A percentile compares a stretch with the other conserved stretches of the same genome.
phyloP scores from a whole-genome alignment of 2,797 vertebrate species.

The Coregonus ussuriensis region DNA sequence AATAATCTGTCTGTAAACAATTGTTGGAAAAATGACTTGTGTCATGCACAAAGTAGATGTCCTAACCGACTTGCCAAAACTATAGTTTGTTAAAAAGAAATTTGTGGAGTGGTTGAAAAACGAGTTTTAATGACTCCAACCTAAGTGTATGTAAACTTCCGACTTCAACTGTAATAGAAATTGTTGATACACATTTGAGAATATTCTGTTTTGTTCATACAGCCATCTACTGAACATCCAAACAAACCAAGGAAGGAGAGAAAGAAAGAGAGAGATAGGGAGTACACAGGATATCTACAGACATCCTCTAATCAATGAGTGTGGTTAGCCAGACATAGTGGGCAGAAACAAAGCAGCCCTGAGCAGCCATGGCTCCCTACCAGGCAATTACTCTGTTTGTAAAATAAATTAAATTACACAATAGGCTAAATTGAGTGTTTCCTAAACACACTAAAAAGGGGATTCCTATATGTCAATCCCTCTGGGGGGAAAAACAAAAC shows the following conservation, averaged over 20 bases:
- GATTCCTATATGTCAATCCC: conserved; percentile 70
- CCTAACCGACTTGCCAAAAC: too few relatives aligned
- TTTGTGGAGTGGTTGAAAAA: too few relatives aligned
- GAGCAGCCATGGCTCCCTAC: conserved; percentile 51
- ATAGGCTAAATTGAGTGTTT: conserved; percentile 77
- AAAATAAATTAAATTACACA: conserved; percentile 77
- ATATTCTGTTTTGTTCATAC: background rate
- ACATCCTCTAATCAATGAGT: conserved; percentile 30
- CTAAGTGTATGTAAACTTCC: too few relatives aligned
- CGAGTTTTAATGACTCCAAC: too few relatives aligned
- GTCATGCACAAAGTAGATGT: too few relatives aligned
- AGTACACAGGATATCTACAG: conserved; percentile 15
- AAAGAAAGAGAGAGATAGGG: conserved; percentile 1
- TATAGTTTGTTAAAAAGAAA: too few relatives aligned
- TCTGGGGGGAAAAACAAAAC: conserved; percentile 51
- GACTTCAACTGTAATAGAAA: background rate
- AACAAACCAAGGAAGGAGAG: conserved; percentile 4
- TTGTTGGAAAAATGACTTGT: too few relatives aligned
- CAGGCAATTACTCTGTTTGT: conserved; percentile 73
- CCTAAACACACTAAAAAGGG: conserved; percentile 56
- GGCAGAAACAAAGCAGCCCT: conserved; percentile 38
- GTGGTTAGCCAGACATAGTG: conserved; percentile 17
- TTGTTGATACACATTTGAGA: background rate
- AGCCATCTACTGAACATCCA: background rate
- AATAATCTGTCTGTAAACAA: too few relatives aligned